phyloP scores from a whole-genome alignment of 2,888 invertebrate species.

The Lamellibrachia satsuma region DNA sequence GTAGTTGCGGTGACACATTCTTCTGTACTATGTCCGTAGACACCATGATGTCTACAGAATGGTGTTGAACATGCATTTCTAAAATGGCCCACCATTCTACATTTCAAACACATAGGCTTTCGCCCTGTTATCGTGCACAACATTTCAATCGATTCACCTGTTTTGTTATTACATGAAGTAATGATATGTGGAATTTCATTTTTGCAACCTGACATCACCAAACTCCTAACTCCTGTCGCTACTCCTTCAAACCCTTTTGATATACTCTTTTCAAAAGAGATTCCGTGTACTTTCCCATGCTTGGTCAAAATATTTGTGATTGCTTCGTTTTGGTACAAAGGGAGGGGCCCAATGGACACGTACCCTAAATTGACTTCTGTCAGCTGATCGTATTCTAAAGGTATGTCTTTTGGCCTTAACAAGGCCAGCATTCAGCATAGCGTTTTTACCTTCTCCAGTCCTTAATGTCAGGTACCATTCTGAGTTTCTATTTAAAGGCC shows the following conservation, averaged over 20 bases:
- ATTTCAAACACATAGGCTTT: no score
- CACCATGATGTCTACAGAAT: not conserved
- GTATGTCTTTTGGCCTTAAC: not conserved
- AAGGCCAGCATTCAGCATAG: not conserved
- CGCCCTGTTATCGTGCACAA: no score
- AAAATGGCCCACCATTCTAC: no score
- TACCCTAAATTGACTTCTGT: not conserved
- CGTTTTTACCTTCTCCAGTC: not conserved
- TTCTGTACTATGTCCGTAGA: not conserved
- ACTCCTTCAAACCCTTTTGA: not conserved
- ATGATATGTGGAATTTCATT: no score
- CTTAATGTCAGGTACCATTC: not conserved
- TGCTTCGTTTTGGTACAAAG: not conserved
- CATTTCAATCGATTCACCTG: no score
- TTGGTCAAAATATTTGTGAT: not conserved
- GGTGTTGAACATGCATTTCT: no score
- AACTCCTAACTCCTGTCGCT: not conserved
- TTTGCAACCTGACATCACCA: no score
- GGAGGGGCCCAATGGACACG: not conserved
- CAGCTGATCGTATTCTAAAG: not conserved
- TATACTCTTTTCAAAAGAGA: not conserved
- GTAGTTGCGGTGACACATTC: no score
- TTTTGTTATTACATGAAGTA: no score
- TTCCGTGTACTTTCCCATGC: no score
- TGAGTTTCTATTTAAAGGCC: not conserved